Conservation (phyloP, 2,888 invertebrate species). For the Abrostola tripartita region DNA sequence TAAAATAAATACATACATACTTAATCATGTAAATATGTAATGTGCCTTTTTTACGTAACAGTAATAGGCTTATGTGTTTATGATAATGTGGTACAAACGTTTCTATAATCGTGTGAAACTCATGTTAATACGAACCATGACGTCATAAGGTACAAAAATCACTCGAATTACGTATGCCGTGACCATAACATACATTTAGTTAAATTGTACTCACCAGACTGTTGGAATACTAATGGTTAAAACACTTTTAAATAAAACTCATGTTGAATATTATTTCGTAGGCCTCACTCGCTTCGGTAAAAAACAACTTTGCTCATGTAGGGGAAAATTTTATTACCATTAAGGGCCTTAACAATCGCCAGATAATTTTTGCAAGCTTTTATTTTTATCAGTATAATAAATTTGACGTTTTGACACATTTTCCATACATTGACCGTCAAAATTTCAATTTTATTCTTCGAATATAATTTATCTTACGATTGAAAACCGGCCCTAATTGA, state of each 20-base stretch:
- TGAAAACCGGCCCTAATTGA: too few species aligned
- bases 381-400: too few species aligned
- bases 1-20: too few species aligned
- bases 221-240: neutral
- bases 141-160: neutral
- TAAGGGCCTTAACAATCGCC: too few species aligned
- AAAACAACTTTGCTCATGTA: too few species aligned
- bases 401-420: too few species aligned
- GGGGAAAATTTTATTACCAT: too few species aligned
- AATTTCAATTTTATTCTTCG: too few species aligned
- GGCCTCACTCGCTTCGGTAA: too few species aligned
- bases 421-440: too few species aligned
- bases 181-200: neutral
- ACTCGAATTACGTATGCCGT: neutral
- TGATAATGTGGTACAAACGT: neutral
- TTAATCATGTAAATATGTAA: neutral
- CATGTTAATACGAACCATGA: neutral
- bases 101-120: neutral
- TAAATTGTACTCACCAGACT: neutral
- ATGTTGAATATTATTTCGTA: neutral
- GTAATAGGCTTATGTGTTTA: constrained; percentile 6
- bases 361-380: too few species aligned
- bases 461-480: too few species aligned
- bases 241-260: neutral
- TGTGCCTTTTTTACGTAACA: neutral